Evolutionary conservation across 2,113 vertebrate species (phyloP), one percentile per base, ranked within the genome.

Genomic region (Strix aluco): DNA sequence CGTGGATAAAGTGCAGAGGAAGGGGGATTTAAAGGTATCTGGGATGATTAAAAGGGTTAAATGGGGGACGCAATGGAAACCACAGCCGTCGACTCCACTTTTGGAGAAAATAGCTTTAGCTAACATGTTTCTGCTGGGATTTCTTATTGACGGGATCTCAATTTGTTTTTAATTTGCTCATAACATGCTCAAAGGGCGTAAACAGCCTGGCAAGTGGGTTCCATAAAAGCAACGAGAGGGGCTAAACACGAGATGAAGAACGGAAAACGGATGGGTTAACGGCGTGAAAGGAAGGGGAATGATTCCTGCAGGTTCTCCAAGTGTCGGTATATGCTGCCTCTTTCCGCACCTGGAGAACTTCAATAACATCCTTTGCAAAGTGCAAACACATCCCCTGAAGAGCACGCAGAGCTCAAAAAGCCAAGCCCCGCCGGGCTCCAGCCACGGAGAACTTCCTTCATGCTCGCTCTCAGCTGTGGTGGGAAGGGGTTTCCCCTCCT

Each of bases 91-190:
- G 42, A 44, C 27, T 69, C 81, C 2, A 10, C 71, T 91, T 57
- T 26, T 3, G 23, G 57, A 90, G 55, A 51, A 66, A 88, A 73
- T 29, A 38, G 70, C 82, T 82, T 72, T 46, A 85, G 32, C 15
- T 62, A 65, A 79, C 5, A 20, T 13, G 11, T 59, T 84, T 71
- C 77, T 91, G 47, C 47, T 32, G 55, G 73, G 78, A 83, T 88
- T 92, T 93, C 71, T 81, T 73, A 79, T 11, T 74, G 87, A 63
- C 47, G 57, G 82, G 73, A 71, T 80, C 95, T 80, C 84, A 88
- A 21, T 72, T 34, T 49, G 75, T 36, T 94, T 71, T 86, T 51
- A n/a, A 73, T 93, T 78, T 88, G 55, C 17, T 75, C 57, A 32
- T 46, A 91, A 22, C 18, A 19, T 1, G 40, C 75, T 81, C 58